A percentile compares a stretch with the other conserved stretches of the same genome.
These are phyloP conservation scores for Nasonovia ribisnigri DNA, from an alignment of 2,888 invertebrate genomes.

Conservation along the genomic window DNA sequence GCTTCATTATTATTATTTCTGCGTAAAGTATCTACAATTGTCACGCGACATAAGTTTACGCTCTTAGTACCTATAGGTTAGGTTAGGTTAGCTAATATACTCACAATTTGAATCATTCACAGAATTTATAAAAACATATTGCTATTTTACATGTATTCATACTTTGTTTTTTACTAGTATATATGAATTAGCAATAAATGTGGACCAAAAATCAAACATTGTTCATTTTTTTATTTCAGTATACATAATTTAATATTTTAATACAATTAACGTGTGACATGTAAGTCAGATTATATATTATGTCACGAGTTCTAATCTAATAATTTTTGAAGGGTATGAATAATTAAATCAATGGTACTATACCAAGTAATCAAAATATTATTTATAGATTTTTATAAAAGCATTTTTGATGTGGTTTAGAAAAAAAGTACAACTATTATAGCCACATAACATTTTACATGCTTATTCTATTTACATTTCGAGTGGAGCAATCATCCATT, in stretches of 20 bases:
- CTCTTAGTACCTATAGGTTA: background rate
- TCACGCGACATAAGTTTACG: slow-evolving; percentile 9
- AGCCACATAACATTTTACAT: background rate
- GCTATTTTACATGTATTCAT: background rate
- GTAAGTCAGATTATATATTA: background rate
- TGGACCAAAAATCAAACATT: background rate
- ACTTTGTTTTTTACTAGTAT: background rate
- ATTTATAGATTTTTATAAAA: background rate
- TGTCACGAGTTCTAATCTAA: background rate
- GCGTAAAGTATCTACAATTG: background rate
- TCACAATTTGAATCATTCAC: background rate
- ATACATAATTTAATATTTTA: background rate
- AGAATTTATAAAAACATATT: background rate
- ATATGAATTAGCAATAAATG: background rate
- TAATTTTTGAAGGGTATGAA: background rate
- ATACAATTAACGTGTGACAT: background rate
- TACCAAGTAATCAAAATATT: background rate
- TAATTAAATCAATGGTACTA: background rate
- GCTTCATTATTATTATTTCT: background rate
- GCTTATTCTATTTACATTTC: background rate
- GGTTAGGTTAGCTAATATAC: no score
- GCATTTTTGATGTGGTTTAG: background rate
- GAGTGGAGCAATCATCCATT: background rate
- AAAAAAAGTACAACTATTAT: background rate
- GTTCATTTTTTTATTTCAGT: background rate